These are phyloP conservation scores for Lingula anatina DNA, from an alignment of 2,888 invertebrate species.

Conservation along the genomic window DNA sequence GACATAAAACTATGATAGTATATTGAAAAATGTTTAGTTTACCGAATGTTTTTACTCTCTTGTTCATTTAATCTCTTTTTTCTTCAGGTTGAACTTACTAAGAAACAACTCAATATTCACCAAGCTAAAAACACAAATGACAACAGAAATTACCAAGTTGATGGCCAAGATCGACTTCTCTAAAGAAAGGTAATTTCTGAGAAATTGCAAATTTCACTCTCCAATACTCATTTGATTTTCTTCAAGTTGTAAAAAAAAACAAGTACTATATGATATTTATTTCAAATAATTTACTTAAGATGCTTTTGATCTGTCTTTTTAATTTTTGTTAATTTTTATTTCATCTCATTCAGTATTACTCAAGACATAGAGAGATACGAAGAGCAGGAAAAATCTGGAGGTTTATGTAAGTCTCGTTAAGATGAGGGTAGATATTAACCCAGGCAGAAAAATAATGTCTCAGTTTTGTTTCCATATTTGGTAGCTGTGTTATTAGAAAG, in stretches of 20 bases:
- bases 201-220: no score
- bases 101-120: slow-evolving; percentile 28
- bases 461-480: no score
- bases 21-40: background rate
- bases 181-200: slow-evolving; percentile 24
- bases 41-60: no score
- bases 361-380: slow-evolving; percentile 31
- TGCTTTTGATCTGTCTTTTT: no score
- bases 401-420: slow-evolving; percentile 27
- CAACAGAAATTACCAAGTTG: slow-evolving; percentile 26
- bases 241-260: no score
- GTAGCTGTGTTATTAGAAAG: no score
- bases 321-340: no score
- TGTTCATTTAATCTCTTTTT: no score
- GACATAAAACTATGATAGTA: background rate
- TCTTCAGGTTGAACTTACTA: slow-evolving; percentile 29
- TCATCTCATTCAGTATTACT: slow-evolving; percentile 24
- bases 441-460: no score
- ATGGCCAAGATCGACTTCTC: slow-evolving; percentile 32
- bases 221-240: no score
- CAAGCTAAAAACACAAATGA: slow-evolving; percentile 26
- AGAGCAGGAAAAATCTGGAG: slow-evolving; percentile 24
- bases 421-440: no score
- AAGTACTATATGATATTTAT: background rate
- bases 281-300: background rate